Conservation (phyloP, 1,140 invertebrate genomes). For the Rhyacophila brunnea region DNA sequence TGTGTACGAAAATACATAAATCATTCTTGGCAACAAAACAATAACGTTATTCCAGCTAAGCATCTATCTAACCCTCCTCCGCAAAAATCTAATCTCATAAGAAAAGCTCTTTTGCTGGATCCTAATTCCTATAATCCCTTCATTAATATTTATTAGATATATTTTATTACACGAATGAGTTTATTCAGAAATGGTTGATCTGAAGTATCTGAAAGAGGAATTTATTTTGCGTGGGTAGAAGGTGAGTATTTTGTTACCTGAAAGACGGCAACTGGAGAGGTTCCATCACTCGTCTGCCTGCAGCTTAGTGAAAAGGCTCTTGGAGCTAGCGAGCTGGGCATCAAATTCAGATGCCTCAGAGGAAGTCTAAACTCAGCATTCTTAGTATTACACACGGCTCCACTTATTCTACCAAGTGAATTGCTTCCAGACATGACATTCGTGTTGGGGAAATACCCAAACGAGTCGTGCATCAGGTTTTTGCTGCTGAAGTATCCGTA, state of each 20-base stretch:
- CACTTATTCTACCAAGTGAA: slow-evolving; percentile 35
- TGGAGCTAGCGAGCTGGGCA: slow-evolving; percentile 42
- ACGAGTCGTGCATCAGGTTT: background rate
- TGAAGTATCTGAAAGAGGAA: no score
- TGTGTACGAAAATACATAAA: no score
- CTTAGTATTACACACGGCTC: slow-evolving; percentile 39
- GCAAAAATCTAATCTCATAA: no score
- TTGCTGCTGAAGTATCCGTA: background rate
- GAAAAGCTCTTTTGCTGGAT: no score
- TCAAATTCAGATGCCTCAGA: slow-evolving; percentile 52
- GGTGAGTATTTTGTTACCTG: slow-evolving; percentile 34
- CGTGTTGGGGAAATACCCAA: background rate
- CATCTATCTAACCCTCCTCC: no score
- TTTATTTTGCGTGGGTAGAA: no score
- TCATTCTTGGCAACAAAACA: no score
- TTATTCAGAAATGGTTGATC: no score
- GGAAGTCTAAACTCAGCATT: slow-evolving; percentile 40
- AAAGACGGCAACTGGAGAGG: slow-evolving; percentile 32
- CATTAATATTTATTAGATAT: no score
- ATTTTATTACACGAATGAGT: no score
- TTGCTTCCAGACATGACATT: slow-evolving; percentile 1
- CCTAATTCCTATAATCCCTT: no score
- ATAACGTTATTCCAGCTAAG: no score
- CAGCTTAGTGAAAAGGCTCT: slow-evolving; percentile 35
- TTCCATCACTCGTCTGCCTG: slow-evolving; percentile 27